Evolutionary conservation across 2,888 invertebrate genomes (phyloP), one percentile per base, ranked within the genome.

Genomic region (Steinernema hermaphroditum): DNA sequence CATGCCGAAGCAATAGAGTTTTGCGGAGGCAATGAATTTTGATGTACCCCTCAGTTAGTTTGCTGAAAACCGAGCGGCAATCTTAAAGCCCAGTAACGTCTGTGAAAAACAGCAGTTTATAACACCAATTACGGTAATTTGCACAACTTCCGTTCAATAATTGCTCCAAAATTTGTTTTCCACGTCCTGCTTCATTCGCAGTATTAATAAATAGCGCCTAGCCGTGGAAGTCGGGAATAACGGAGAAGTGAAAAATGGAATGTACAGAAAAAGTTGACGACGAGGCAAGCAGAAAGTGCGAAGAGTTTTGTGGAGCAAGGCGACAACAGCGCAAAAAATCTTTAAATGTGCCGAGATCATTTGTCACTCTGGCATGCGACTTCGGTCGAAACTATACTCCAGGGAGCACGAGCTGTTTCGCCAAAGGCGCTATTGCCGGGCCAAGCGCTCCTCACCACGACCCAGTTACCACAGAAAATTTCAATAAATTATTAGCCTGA

Each of bases 61-160:
- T 12, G 37, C 37, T 37, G 37, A n/a, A n/a, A n/a, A n/a, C n/a
- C n/a, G n/a, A 41, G 16, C 43, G 9, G 16, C 43, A 41, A 41
- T 41, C 16, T 8, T 12, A 41, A 41, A 14, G 43, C 43, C 8
- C 43, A 8, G 9, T 12, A 41, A 16, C 22, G 9, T 9, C 46
- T 46, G 46, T 19, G 16, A 34, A 62, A 27, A n/a, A 32, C 62
- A 16, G 62, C 62, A 62, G 62, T 62, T 62, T 62, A 62, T 62
- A 62, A 32, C 62, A 62, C 62, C 62, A 62, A 62, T 62, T 62
- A 62, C 62, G 29, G 29, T 62, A 62, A 62, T 62, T 62, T n/a
- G 27, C 62, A 22, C 62, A 46, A 29, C 62, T 62, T 62, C 62
- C 62, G 62, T 62, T 32, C 62, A 9, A 62, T 62, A 27, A 62